These are phyloP conservation scores for Pogonocichla stellata DNA, from an alignment of 2,113 vertebrate species.

Conservation along the genomic window DNA sequence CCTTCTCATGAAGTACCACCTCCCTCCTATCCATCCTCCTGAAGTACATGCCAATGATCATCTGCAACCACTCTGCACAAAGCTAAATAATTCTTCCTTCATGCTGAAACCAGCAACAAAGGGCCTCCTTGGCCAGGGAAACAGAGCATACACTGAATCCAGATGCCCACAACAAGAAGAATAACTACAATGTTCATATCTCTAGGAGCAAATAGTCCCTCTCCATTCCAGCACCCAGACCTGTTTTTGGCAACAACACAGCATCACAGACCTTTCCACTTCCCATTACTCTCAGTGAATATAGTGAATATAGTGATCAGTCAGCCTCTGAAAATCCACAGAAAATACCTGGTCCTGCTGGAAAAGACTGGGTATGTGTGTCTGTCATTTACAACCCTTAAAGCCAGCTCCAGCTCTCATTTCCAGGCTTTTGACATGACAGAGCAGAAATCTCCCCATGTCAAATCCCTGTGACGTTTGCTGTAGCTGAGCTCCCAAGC, in stretches of 20 bases:
- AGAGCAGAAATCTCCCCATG: neutral
- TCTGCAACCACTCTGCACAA: slow-evolving; percentile 17
- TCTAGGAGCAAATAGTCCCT: neutral
- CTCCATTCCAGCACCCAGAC: neutral
- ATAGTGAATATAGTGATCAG: neutral
- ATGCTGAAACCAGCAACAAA: neutral
- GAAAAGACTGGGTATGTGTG: neutral
- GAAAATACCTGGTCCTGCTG: neutral
- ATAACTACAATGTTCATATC: neutral
- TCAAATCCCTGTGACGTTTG: neutral
- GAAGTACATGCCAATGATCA: slow-evolving; percentile 23
- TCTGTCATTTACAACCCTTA: neutral
- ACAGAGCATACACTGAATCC: neutral
- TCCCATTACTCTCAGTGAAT: neutral
- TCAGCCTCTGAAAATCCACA: neutral
- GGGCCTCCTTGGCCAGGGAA: neutral
- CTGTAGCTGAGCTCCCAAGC: neutral
- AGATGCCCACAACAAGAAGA: neutral
- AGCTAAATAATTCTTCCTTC: slow-evolving; percentile 16
- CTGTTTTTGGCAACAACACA: neutral
- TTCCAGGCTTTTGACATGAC: neutral
- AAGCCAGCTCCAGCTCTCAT: neutral
- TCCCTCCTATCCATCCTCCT: slow-evolving; percentile 34
- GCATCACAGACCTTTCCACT: neutral
- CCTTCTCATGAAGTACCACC: slow-evolving; percentile 31